These are phyloP conservation scores for Lottia scabra DNA, from an alignment of 2,888 invertebrate species.

Conservation along the genomic window DNA sequence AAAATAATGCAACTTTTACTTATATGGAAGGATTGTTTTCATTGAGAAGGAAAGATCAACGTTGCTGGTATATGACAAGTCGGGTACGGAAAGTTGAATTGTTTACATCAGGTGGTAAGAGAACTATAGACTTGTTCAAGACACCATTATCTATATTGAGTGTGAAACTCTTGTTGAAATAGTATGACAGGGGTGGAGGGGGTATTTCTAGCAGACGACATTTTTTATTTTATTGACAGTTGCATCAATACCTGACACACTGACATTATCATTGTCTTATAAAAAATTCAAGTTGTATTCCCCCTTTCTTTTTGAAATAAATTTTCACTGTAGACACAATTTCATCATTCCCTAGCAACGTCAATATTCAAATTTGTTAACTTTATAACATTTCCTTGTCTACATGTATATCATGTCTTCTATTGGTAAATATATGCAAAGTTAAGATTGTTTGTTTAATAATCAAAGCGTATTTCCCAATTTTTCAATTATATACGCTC, in stretches of 20 bases:
- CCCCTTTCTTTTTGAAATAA: too few species aligned
- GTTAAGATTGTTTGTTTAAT: too few species aligned
- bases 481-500: too few species aligned
- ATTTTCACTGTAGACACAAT: too few species aligned
- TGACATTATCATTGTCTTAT: not conserved
- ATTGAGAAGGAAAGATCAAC: constrained; percentile 4
- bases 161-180: not conserved
- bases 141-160: constrained; percentile 1
- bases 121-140: not conserved
- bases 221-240: constrained; percentile 1
- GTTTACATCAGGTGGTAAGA: constrained; percentile 2
- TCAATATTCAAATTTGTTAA: too few species aligned
- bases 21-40: constrained; percentile 11
- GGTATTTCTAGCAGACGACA: not conserved
- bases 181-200: constrained; percentile 6
- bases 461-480: too few species aligned
- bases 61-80: not conserved
- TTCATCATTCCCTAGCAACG: too few species aligned
- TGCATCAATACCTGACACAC: not conserved
- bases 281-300: too few species aligned
- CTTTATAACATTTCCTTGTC: too few species aligned
- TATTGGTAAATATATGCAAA: too few species aligned
- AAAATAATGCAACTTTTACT: constrained; percentile 22
- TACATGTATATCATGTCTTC: too few species aligned
- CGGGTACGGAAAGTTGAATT: not conserved